These are phyloP conservation scores for Zapus hudsonius DNA, from an alignment of 2,113 vertebrate species.

Conservation along the genomic window DNA sequence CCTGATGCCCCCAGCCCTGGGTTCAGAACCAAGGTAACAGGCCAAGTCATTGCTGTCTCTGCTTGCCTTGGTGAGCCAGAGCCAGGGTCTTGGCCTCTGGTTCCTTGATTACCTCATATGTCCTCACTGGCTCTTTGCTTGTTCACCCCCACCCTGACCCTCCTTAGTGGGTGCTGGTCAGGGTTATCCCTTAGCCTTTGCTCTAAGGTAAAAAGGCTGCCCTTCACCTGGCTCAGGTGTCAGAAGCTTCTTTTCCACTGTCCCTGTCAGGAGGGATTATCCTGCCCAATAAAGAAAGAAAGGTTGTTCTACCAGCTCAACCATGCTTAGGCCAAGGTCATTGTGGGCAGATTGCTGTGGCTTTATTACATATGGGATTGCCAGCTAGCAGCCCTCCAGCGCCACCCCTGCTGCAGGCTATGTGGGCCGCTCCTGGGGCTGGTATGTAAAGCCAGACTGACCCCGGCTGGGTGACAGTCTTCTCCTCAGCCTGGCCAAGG, in stretches of 20 bases:
- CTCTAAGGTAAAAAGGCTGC: neutral
- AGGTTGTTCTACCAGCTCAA: neutral
- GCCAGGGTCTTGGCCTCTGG: neutral
- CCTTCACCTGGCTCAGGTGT: neutral
- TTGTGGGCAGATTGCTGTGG: neutral
- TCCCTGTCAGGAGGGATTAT: neutral
- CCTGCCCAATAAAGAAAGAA: neutral
- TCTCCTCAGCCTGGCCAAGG: conserved; percentile 71
- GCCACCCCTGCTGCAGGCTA: neutral
- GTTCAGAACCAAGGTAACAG: neutral
- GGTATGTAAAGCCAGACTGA: conserved; percentile 38
- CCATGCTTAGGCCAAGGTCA: conserved; percentile 21
- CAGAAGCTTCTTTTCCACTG: neutral
- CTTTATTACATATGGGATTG: conserved; percentile 68
- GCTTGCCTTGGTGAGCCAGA: neutral
- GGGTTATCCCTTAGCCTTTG: neutral
- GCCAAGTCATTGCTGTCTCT: neutral
- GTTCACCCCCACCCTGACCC: neutral
- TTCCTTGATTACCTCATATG: neutral
- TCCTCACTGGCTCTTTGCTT: neutral
- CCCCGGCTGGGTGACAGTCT: conserved; percentile 65
- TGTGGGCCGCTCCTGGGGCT: conserved; percentile 25
- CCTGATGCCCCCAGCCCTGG: neutral
- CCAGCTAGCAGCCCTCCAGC: neutral
- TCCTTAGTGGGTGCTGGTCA: neutral